Base-by-base conservation (phyloP, 35 echinoderm and acorn worm species). In the Ptychodera flava region DNA sequence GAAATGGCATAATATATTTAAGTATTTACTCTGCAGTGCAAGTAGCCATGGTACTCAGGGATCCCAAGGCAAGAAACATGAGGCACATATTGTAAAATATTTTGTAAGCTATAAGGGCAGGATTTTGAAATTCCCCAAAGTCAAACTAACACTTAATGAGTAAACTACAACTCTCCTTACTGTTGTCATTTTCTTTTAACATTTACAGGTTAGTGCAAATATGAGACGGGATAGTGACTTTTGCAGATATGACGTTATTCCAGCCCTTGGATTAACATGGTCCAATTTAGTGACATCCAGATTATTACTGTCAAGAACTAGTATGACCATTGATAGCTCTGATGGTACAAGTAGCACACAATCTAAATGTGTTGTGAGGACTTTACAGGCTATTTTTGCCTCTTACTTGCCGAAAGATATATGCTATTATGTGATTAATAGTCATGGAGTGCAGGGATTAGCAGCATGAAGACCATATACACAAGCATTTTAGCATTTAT, bases 191-290 rank as follows among this genome's bases (percentile, higher is more conserved):
- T n/a, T n/a, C n/a, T n/a, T n/a, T n/a, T n/a, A n/a, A n/a, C n/a
- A n/a, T 88, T 32, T 64, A 30, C 30, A 99, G 96, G 96, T 99
- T 12, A 99, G 92, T 33, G 96, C 96, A 78, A 99, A 94, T 80
- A 99, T 99, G 90, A 86, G 79, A 64, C 16, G 86, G 0, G 15
- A 28, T 36, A 77, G 16, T 36, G 37, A 37, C 31, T 78, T 53
- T 78, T 85, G 22, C 82, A 90, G 78, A 37, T 75, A 37, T 75
- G 84, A 91, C 12, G 52, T 92, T 52, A 90, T 94, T 34, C 96
- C 96, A 30, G 96, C 96, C 31, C 83, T 99, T 0, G 96, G 96
- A 1, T 83, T 99, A 31, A 90, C 96, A 31, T 99, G 96, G 96
- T 94, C 96, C 32, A 99, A 92, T 45, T 78, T 92, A 33, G 90